Conservation (phyloP, 2,113 vertebrate genomes). For the Cephalopterus ornatus region DNA sequence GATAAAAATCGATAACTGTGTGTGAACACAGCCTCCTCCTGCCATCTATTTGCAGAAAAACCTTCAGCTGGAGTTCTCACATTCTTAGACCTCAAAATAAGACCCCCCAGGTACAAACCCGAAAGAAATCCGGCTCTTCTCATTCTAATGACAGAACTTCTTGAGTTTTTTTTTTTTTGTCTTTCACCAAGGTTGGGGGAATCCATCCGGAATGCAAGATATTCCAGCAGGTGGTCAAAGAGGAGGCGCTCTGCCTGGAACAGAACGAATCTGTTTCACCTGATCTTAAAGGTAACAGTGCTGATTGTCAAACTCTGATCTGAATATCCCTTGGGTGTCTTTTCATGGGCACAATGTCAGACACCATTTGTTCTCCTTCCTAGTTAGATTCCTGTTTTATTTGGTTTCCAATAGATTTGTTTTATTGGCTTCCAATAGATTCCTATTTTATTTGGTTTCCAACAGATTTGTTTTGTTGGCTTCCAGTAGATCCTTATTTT, state of each 20-base stretch:
- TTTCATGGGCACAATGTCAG: background rate
- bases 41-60: background rate
- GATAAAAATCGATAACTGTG: background rate
- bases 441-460: no score
- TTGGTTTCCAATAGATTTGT: background rate
- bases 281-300: constrained; percentile 8
- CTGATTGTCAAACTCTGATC: background rate
- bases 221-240: constrained; percentile 57
- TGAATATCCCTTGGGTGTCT: background rate
- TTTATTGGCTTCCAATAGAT: no score
- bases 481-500: no score
- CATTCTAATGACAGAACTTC: background rate
- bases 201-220: constrained; percentile 69
- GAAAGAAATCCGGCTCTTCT: background rate
- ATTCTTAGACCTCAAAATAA: background rate
- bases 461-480: no score
- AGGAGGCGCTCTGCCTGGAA: constrained; percentile 32
- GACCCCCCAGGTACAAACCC: fast-evolving
- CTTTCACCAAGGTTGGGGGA: background rate
- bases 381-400: background rate
- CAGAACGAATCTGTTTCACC: constrained; percentile 19
- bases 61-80: background rate
- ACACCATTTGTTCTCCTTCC: background rate
- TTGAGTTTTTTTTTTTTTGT: background rate
- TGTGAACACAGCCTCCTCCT: background rate